phyloP scores from a whole-genome alignment of 2,888 invertebrate genomes.

The Urechis unicinctus region DNA sequence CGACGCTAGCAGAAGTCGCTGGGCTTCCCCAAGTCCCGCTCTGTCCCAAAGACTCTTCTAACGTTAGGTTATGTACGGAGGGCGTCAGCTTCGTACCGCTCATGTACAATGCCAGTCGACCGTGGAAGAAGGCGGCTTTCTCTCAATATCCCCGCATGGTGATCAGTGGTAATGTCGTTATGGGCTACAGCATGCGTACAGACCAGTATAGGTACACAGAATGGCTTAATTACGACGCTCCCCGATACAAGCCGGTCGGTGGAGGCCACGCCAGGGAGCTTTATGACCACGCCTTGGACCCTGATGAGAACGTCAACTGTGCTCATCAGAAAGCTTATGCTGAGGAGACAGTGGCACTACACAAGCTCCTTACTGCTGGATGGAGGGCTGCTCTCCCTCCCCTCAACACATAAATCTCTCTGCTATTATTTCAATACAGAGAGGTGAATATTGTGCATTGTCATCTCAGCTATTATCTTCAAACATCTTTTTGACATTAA shows the following conservation, averaged over 20 bases:
- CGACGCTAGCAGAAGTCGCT: constrained; percentile 29
- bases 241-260: constrained; percentile 6
- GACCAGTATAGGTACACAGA: constrained; percentile 21
- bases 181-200: constrained; percentile 28
- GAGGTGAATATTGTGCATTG: too few species aligned
- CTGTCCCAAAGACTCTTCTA: constrained; percentile 13
- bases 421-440: too few species aligned
- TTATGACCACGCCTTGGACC: constrained; percentile 13
- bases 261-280: too few species aligned
- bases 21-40: constrained; percentile 12
- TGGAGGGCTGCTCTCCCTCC: constrained; percentile 7
- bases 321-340: not conserved
- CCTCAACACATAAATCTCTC: too few species aligned
- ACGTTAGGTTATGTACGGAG: constrained; percentile 11
- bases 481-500: too few species aligned
- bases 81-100: constrained; percentile 14
- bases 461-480: too few species aligned
- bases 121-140: constrained; percentile 16
- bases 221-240: constrained; percentile 21
- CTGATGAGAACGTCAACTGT: constrained; percentile 11
- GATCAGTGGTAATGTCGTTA: constrained; percentile 21
- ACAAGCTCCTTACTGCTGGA: not conserved
- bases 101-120: too few species aligned
- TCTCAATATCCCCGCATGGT: constrained; percentile 21
- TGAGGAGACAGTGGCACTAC: not conserved